phyloP scores from a whole-genome alignment of 2,113 vertebrate species.

The Cavia aperea region DNA sequence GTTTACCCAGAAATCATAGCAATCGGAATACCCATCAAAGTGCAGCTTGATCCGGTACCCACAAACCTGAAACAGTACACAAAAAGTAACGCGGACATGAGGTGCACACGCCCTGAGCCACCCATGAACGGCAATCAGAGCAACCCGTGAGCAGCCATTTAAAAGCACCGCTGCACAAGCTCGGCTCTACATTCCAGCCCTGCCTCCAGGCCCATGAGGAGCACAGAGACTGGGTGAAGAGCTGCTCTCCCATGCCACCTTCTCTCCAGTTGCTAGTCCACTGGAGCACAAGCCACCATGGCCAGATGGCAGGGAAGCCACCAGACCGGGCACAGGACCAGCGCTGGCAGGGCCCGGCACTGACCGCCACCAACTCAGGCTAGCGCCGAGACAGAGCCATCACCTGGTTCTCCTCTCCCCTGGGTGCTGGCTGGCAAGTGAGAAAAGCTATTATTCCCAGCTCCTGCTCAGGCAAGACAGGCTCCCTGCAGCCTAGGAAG shows the following conservation, averaged over 20 bases:
- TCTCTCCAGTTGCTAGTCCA: not conserved
- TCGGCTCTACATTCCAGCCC: not conserved
- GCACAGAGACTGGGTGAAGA: not conserved
- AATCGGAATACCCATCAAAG: slow-evolving; percentile 85
- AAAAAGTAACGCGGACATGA: not conserved
- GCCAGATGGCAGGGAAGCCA: not conserved
- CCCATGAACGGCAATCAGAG: not conserved
- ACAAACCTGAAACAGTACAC: slow-evolving; percentile 76
- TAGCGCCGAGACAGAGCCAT: not conserved
- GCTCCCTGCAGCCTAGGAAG: not conserved
- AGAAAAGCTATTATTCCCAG: not conserved
- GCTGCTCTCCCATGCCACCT: not conserved
- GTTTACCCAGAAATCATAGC: slow-evolving; percentile 88
- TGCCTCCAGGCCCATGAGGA: not conserved
- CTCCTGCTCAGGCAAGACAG: not conserved
- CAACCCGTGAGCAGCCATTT: not conserved
- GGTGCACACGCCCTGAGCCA: not conserved
- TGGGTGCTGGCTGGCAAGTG: not conserved
- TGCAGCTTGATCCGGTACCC: slow-evolving; percentile 85
- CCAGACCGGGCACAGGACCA: no score
- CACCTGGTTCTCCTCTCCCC: not conserved
- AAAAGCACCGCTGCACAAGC: not conserved
- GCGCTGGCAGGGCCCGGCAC: not conserved
- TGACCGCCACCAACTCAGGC: not conserved
- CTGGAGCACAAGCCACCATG: no score